These are phyloP conservation scores for Chrysomallon squamiferum DNA, from an alignment of 1,140 invertebrate genomes.

Conservation along the genomic window DNA sequence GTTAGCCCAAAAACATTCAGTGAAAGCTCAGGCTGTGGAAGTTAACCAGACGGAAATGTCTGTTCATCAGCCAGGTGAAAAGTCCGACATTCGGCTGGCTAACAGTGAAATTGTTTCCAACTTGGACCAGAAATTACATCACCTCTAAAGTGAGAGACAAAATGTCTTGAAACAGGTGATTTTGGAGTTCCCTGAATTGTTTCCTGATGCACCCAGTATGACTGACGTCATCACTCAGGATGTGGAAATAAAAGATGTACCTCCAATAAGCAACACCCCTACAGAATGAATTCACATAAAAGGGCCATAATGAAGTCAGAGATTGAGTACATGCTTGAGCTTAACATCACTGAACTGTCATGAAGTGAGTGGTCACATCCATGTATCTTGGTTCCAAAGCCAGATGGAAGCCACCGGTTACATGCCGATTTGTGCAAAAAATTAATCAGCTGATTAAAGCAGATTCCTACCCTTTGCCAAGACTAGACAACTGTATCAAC, in stretches of 20 bases:
- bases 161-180: not conserved
- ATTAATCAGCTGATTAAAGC: conserved; percentile 25
- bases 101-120: not conserved
- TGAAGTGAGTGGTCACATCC: conserved; percentile 31
- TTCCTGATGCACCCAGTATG: no score
- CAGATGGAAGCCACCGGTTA: conserved; percentile 17
- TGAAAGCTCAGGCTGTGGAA: conserved; percentile 2
- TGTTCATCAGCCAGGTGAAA: not conserved
- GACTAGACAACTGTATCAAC: conserved; percentile 31
- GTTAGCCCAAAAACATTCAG: conserved; percentile 17
- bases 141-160: not conserved
- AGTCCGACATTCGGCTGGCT: not conserved
- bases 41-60: not conserved
- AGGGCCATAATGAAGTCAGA: conserved; percentile 53
- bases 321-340: conserved; percentile 43
- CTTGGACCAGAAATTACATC: not conserved
- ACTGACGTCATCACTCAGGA: no score
- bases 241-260: no score
- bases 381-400: conserved; percentile 28
- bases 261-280: conserved; percentile 23
- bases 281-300: conserved; percentile 47
- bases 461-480: conserved; percentile 14
- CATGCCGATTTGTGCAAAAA: conserved; percentile 24
- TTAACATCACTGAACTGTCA: conserved; percentile 28
- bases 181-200: no score